phyloP scores from a whole-genome alignment of 2,888 invertebrate species.

The Platypus cylindrus region DNA sequence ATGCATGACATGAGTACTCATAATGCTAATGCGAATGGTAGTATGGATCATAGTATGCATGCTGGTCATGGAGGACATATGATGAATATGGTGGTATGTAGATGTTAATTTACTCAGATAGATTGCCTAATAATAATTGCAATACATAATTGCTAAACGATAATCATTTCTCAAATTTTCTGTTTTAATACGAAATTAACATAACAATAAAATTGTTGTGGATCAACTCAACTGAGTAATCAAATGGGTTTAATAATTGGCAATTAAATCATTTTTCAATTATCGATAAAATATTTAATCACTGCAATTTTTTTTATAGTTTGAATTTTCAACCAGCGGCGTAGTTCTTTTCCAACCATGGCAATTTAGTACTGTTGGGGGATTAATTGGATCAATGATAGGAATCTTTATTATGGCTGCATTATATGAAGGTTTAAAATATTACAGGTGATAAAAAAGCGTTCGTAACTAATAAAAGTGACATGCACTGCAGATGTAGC shows the following conservation, averaged over 20 bases:
- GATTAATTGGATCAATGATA: constrained; percentile 80
- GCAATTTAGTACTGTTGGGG: constrained; percentile 60
- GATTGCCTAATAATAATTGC: too few relatives aligned
- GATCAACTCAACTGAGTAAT: neutral
- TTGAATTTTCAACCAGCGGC: constrained; percentile 68
- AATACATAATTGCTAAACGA: too few relatives aligned
- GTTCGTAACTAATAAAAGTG: too few relatives aligned
- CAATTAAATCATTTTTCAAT: neutral
- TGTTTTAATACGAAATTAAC: too few relatives aligned
- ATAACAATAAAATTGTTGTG: neutral
- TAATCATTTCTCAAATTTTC: too few relatives aligned
- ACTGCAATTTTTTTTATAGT: constrained; percentile 36
- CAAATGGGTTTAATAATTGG: neutral
- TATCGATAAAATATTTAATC: neutral
- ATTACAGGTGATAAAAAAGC: constrained; percentile 54
- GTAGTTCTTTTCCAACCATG: constrained; percentile 73
- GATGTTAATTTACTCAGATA: too few relatives aligned
- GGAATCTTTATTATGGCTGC: constrained; percentile 86
- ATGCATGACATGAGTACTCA: too few relatives aligned
- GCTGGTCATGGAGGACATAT: constrained; percentile 7
- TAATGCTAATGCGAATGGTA: constrained; percentile 1
- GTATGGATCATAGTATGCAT: neutral
- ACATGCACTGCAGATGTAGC: too few relatives aligned
- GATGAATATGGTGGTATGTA: constrained; percentile 14
- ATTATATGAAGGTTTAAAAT: constrained; percentile 92